Conservation (phyloP, 2,888 invertebrate genomes). For the Tetramorium bicarinatum region DNA sequence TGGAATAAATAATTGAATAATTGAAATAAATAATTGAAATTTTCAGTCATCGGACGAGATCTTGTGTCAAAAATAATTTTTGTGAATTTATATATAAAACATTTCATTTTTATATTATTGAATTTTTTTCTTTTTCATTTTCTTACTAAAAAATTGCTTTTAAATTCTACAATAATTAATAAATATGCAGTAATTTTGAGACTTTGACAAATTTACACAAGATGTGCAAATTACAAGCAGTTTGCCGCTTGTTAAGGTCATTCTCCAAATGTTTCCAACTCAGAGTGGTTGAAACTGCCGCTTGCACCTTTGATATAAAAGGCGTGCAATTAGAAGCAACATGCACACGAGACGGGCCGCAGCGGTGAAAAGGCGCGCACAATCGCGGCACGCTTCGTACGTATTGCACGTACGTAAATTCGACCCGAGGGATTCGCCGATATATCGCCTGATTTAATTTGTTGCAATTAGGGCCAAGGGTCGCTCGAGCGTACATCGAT, state of each 20-base stretch:
- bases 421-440: constrained; percentile 74
- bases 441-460: constrained; percentile 84
- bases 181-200: neutral
- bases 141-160: neutral
- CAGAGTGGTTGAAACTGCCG: neutral
- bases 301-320: constrained; percentile 7
- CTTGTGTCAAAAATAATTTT: neutral
- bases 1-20: too few relatives aligned
- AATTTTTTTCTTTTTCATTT: neutral
- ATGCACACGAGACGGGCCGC: constrained; percentile 48
- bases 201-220: neutral
- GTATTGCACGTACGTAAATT: constrained; percentile 59
- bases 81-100: neutral
- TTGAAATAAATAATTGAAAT: too few relatives aligned
- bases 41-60: neutral
- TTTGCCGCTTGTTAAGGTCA: neutral
- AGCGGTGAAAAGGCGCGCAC: constrained; percentile 70
- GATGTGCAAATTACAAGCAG: neutral
- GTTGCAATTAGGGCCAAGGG: constrained; percentile 83
- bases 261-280: neutral
- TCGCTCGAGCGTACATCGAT: constrained; percentile 63
- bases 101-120: neutral
- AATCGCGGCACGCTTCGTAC: constrained; percentile 70
- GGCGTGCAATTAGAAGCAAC: constrained; percentile 64
- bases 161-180: neutral